Conservation (phyloP, 2,113 vertebrate genomes). For the Semicossyphus pulcher region DNA sequence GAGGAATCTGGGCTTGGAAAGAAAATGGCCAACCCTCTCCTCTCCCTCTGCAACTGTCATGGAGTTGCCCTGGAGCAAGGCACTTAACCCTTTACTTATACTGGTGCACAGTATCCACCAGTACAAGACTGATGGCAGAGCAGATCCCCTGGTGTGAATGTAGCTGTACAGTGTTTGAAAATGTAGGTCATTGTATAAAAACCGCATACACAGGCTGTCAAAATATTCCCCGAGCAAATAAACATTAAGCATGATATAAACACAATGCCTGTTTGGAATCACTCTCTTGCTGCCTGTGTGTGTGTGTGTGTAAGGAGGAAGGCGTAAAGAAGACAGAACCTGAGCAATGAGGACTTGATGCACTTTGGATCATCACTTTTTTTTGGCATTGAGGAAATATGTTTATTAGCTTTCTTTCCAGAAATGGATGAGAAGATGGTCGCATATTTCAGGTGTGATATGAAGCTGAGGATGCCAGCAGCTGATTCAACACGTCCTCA, state of each 20-base stretch:
- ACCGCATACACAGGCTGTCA: constrained; percentile 46
- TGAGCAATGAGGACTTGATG: too few species aligned
- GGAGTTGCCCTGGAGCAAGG: constrained; percentile 65
- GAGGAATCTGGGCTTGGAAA: constrained; percentile 28
- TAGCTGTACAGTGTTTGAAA: constrained; percentile 36
- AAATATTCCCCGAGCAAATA: constrained; percentile 56
- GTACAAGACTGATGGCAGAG: constrained; percentile 62
- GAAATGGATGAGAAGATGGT: too few species aligned
- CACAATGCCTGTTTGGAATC: constrained; percentile 15
- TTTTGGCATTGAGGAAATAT: neutral
- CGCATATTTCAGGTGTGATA: too few species aligned
- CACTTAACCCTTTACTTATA: constrained; percentile 72
- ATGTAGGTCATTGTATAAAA: constrained; percentile 63
- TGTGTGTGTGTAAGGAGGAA: neutral
- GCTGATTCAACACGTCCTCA: too few species aligned
- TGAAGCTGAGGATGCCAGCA: too few species aligned
- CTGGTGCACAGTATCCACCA: constrained; percentile 49
- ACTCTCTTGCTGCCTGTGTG: neutral
- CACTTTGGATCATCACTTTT: too few species aligned
- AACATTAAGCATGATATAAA: constrained; percentile 52
- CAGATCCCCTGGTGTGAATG: constrained; percentile 45
- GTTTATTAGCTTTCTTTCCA: neutral
- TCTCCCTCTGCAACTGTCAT: constrained; percentile 38
- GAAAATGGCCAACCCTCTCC: constrained; percentile 46
- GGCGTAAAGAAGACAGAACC: neutral